Base-by-base conservation (phyloP, 2,888 invertebrate species). In the Xylota sylvarum region DNA sequence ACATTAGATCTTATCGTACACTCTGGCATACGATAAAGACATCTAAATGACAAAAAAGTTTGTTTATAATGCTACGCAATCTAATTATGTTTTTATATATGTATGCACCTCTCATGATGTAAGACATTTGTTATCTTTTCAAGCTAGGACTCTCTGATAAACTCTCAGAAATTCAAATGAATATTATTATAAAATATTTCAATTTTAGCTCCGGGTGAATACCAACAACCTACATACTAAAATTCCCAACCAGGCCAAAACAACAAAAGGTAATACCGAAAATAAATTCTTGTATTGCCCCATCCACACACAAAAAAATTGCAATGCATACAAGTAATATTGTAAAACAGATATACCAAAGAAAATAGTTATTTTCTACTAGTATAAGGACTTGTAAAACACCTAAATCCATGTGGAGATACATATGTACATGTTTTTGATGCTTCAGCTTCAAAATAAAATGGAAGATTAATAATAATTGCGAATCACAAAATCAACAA, bases 181-280 rank as follows among this genome's bases (percentile, higher is more conserved):
- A 50, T 1, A n/a, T n/a, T n/a, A n/a, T n/a, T n/a, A n/a, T 7
- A 12, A 6, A 6, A 12, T 2, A 0, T 58, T 14, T 40, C 14
- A 14, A 32, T 40, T 52, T 32, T 72, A 83, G 83, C 35, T 65
- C 69, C 46, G 9, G 81, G 86, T 35, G 92, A 92, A 88, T 92
- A 92, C 87, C 91, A 91, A 86, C 92, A 91, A 89, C 92, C 92
- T 90, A 92, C 92, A 89, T 92, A 92, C 88, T 92, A 92, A 89
- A 72, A 60, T 88, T 14, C 14, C 40, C 12, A n/a, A 17, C 14
- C 32, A 17, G 35, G 40, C 35, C 56, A 55, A 40, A 62, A 37
- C 5, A 40, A 5, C 14, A 5, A 27, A 48, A 55, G 40, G 17
- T 58, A 60, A 73, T 60, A 64, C 17, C 32, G 32, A 65, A 65